Evolutionary conservation across 1,140 invertebrate genomes (phyloP).

Genomic region (Parasteatoda tepidariorum): DNA sequence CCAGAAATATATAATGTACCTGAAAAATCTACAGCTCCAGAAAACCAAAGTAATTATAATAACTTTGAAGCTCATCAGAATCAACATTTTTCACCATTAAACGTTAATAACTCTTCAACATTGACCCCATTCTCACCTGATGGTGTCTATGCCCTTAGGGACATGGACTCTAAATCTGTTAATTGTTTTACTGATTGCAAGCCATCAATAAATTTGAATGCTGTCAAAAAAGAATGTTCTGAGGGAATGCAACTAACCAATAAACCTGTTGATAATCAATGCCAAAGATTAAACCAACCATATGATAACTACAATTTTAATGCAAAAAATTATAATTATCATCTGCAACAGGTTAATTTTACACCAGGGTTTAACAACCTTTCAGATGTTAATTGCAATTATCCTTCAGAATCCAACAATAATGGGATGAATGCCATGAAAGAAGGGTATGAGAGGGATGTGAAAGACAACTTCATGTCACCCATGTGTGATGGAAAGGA

Average conservation of each 20-base stretch:
- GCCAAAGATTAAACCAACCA: neutral
- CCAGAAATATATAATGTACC: slow-evolving; percentile 1
- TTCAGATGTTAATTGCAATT: neutral
- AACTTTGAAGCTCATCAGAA: slow-evolving; percentile 5
- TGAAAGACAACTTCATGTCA: neutral
- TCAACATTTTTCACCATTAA: neutral
- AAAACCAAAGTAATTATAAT: slow-evolving; percentile 8
- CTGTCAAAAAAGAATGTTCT: neutral
- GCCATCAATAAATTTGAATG: neutral
- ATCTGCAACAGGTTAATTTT: slow-evolving; percentile 23
- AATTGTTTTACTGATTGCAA: slow-evolving; percentile 23
- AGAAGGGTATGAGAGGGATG: slow-evolving; percentile 29
- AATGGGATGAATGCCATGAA: neutral
- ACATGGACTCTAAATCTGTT: slow-evolving; percentile 47
- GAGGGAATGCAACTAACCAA: neutral
- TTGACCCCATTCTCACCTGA: neutral
- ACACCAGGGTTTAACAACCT: slow-evolving; percentile 10
- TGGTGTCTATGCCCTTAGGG: slow-evolving; percentile 13
- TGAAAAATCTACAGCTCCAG: neutral
- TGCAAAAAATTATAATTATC: slow-evolving; percentile 46
- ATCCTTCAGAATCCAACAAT: neutral
- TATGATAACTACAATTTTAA: neutral
- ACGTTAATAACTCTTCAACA: neutral
- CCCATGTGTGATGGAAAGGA: neutral
- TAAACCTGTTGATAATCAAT: neutral